Percentiles rank a stretch among this genome's conserved stretches.
These are phyloP conservation scores for Eubasilissa splendida DNA, from an alignment of 2,888 invertebrate species.

Conservation along the genomic window DNA sequence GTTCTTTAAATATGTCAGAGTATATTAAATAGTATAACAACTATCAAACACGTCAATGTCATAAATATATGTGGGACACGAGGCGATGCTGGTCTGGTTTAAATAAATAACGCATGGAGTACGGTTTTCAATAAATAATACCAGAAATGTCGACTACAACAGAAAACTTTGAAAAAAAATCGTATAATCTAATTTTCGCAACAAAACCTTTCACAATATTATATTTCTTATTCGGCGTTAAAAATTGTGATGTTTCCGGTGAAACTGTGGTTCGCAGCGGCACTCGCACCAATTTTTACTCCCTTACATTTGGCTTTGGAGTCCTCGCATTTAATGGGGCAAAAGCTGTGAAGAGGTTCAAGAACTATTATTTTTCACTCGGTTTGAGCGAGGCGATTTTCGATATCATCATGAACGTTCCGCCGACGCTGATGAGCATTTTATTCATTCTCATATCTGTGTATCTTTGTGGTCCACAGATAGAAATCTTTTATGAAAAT, in stretches of 20 bases:
- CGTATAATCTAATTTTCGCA: conserved; percentile 5
- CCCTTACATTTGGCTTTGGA: background rate
- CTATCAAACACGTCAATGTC: too few relatives aligned
- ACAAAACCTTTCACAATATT: background rate
- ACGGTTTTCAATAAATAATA: background rate
- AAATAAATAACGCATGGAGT: too few relatives aligned
- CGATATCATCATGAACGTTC: conserved; percentile 1
- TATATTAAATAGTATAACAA: too few relatives aligned
- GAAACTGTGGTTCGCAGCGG: background rate
- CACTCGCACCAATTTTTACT: background rate
- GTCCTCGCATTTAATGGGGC: background rate
- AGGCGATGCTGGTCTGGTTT: too few relatives aligned
- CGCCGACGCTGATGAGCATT: background rate
- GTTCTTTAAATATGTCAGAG: too few relatives aligned
- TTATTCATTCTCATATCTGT: background rate
- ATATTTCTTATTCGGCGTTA: background rate
- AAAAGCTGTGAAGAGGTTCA: background rate
- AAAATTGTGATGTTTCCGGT: background rate
- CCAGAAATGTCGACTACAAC: background rate
- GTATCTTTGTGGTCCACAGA: background rate
- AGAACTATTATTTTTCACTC: background rate
- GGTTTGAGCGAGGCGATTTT: background rate
- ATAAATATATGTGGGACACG: too few relatives aligned
- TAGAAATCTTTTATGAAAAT: background rate
- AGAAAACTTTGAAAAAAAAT: background rate